Conservation (phyloP, 2,888 invertebrate species). For the Chromoteleia sp. region DNA sequence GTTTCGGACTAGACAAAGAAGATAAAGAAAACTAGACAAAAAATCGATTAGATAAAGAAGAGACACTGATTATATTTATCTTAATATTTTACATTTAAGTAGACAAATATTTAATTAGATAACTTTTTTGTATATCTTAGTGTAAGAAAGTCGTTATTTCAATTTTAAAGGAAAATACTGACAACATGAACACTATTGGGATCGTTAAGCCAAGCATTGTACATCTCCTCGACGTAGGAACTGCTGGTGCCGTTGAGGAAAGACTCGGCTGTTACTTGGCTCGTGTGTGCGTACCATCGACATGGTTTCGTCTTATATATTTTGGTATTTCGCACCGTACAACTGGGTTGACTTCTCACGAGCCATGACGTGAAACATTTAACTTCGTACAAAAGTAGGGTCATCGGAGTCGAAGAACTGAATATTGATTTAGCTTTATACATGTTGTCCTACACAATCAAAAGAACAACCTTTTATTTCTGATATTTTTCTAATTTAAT, state of each 20-base stretch:
- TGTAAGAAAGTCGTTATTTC: no score
- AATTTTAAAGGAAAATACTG: no score
- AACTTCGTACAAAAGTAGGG: constrained; percentile 87
- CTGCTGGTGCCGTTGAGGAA: constrained; percentile 98
- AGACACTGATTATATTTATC: no score
- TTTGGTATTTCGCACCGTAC: constrained; percentile 75
- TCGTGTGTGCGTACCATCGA: constrained; percentile 86
- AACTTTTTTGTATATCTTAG: no score
- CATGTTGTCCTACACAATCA: constrained; percentile 86
- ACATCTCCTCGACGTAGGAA: constrained; percentile 99
- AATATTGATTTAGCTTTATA: constrained; percentile 92
- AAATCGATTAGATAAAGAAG: no score
- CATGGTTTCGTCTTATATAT: constrained; percentile 76
- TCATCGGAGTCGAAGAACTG: constrained; percentile 88
- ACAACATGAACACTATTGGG: constrained; percentile 98
- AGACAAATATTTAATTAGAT: no score
- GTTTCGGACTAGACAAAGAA: no score
- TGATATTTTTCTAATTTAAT: no score
- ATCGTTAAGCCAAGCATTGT: constrained; percentile 97
- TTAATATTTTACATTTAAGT: no score
- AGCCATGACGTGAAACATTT: constrained; percentile 93
- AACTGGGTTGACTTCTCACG: constrained; percentile 84
- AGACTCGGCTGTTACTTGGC: constrained; percentile 92
- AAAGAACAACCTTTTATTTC: no score
- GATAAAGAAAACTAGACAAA: no score